A percentile compares a stretch with the other conserved stretches of the same genome.
Evolutionary conservation across 2,888 invertebrate species (phyloP).

Genomic region (Rosalia funebris): DNA sequence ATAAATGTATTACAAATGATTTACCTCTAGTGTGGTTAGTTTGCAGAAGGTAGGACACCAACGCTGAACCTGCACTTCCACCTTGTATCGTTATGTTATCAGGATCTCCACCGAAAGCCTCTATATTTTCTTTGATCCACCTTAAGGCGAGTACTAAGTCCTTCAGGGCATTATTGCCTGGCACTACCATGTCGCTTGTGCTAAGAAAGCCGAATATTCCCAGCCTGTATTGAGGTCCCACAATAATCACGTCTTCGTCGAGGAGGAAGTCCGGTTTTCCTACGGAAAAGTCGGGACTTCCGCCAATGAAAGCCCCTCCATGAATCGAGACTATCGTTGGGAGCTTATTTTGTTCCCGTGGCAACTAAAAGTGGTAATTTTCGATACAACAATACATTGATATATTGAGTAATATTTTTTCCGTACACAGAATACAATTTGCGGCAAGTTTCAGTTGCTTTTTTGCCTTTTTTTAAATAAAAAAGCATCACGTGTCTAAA

Average conservation of each 20-base stretch:
- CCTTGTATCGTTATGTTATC: conserved; percentile 46
- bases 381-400: too few relatives aligned
- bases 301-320: conserved; percentile 58
- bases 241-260: conserved; percentile 72
- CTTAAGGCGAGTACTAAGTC: conserved; percentile 48
- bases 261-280: conserved; percentile 62
- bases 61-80: conserved; percentile 48
- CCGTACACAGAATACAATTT: too few relatives aligned
- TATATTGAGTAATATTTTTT: too few relatives aligned
- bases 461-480: too few relatives aligned
- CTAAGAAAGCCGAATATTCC: conserved; percentile 78
- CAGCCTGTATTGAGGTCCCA: conserved; percentile 75
- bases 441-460: too few relatives aligned
- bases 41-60: conserved; percentile 44
- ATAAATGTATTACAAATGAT: not conserved
- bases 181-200: conserved; percentile 42
- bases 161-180: conserved; percentile 49
- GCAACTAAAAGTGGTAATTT: conserved; percentile 20
- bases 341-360: conserved; percentile 42
- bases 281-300: conserved; percentile 24
- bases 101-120: conserved; percentile 46
- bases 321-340: conserved; percentile 62
- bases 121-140: conserved; percentile 47
- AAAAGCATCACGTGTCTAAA: too few relatives aligned
- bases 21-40: conserved; percentile 41